Evolutionary conservation across 2,888 invertebrate genomes (phyloP), one percentile per base, ranked within the genome.

Genomic region (Drosophila eohydei): DNA sequence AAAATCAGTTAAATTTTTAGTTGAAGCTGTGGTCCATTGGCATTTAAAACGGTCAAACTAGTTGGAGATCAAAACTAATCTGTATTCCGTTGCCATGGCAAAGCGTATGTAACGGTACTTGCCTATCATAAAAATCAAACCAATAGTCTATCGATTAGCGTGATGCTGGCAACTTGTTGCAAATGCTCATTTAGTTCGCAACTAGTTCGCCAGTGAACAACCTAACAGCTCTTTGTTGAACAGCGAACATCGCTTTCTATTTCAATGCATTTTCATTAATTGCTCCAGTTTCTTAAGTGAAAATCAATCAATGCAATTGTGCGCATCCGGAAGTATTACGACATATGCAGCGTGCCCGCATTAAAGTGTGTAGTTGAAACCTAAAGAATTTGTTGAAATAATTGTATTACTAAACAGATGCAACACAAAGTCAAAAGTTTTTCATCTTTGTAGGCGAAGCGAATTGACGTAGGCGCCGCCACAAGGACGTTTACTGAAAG

Each of bases 221-320:
- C 14, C 21, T 30, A 67, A 34, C 40, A 55, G 46, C 40, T 48
- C 41, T 30, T 28, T 16, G 46, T 48, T 63, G 51, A 51, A 44
- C 66, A 16, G 12, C 38, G 62, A 46, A 36, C 66, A 55, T 64
- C 88, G 84, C 88, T 84, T 84, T 88, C 86, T 88, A 80, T 88
- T 88, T 88, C 86, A 75, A 80, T 75, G 76, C 66, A 63, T 78
- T 74, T 83, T 80, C 73, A 78, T 78, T 63, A 71, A 75, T 80
- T 88, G 88, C 73, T 85, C 87, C 74, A 85, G 68, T 84, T 83
- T 73, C 68, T 75, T 75, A 74, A 85, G 87, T 86, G 83, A 81
- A 88, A 78, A 69, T 74, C 78, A 86, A 81, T 83, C 75, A 75
- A 74, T 88, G 74, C 76, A 76, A 88, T 74, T 76, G 64, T 50